phyloP scores from a whole-genome alignment of 2,113 vertebrate species.

The Cinclus mexicanus region DNA sequence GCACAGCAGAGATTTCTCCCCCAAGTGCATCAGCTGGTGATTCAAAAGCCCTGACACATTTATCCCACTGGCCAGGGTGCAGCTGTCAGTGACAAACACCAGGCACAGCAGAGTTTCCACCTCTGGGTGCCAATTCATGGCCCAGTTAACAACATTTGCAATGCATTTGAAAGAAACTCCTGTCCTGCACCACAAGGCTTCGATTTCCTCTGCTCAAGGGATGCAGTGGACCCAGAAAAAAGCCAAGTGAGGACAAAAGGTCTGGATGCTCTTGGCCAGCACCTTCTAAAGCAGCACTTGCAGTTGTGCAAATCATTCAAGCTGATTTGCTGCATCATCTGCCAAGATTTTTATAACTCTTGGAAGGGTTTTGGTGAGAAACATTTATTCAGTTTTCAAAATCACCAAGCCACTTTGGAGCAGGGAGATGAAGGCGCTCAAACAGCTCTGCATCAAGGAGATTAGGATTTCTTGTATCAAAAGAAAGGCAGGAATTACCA shows the following conservation, averaged over 20 bases:
- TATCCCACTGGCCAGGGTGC: neutral
- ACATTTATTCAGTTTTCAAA: neutral
- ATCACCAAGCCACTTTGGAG: neutral
- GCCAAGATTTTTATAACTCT: slow-evolving; percentile 28
- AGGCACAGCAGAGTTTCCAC: slow-evolving; percentile 27
- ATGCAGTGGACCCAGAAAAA: neutral
- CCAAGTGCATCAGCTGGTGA: neutral
- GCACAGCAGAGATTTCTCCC: neutral
- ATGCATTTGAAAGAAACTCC: neutral
- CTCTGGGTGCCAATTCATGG: neutral
- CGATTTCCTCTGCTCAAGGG: neutral
- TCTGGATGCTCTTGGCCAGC: slow-evolving; percentile 26
- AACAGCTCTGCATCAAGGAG: neutral
- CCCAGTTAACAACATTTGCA: neutral
- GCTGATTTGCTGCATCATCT: neutral
- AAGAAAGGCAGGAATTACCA: neutral
- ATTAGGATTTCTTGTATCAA: neutral
- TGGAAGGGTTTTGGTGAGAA: neutral
- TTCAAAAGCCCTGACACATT: slow-evolving; percentile 14
- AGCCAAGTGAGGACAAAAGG: slow-evolving; percentile 40
- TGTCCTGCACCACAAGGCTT: neutral
- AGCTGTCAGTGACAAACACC: slow-evolving; percentile 45
- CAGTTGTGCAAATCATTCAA: slow-evolving; percentile 42
- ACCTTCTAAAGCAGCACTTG: neutral
- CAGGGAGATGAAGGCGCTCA: neutral